phyloP scores from a whole-genome alignment of 2,113 vertebrate genomes.

The Brienomyrus longianalis region DNA sequence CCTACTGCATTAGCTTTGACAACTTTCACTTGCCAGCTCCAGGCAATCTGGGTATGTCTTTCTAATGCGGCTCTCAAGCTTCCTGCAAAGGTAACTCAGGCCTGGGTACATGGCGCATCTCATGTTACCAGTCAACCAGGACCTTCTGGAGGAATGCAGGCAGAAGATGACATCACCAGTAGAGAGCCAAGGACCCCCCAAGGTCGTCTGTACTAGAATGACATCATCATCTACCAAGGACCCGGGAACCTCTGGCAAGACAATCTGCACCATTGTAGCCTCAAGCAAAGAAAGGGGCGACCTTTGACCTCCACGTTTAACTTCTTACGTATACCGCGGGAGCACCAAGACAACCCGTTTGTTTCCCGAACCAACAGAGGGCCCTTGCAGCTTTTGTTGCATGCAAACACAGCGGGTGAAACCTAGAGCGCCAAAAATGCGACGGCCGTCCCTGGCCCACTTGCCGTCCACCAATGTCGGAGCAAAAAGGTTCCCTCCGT shows the following conservation, averaged over 20 bases:
- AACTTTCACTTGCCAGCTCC: not conserved
- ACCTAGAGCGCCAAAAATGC: constrained; percentile 4
- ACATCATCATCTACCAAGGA: constrained; percentile 2
- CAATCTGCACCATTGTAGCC: not conserved
- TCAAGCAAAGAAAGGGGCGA: not conserved
- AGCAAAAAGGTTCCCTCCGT: not conserved
- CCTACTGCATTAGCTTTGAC: not conserved
- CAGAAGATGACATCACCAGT: not conserved
- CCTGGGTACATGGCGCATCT: not conserved
- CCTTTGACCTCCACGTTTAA: constrained; percentile 1
- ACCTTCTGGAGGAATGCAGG: not conserved
- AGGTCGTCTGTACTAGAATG: not conserved
- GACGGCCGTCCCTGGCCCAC: not conserved
- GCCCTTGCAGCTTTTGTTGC: constrained; percentile 11
- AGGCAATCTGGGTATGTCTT: not conserved
- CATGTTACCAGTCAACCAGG: not conserved
- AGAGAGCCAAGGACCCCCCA: not conserved
- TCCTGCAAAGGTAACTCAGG: not conserved
- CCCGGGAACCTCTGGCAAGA: not conserved
- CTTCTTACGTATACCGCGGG: not conserved
- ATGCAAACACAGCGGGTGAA: constrained; percentile 15
- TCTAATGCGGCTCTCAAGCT: not conserved
- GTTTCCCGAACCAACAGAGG: not conserved
- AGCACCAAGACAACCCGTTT: not conserved
- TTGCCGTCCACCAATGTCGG: not conserved